These are phyloP conservation scores for Hippoglossus stenolepis DNA, from an alignment of 2,113 vertebrate species.

Conservation along the genomic window DNA sequence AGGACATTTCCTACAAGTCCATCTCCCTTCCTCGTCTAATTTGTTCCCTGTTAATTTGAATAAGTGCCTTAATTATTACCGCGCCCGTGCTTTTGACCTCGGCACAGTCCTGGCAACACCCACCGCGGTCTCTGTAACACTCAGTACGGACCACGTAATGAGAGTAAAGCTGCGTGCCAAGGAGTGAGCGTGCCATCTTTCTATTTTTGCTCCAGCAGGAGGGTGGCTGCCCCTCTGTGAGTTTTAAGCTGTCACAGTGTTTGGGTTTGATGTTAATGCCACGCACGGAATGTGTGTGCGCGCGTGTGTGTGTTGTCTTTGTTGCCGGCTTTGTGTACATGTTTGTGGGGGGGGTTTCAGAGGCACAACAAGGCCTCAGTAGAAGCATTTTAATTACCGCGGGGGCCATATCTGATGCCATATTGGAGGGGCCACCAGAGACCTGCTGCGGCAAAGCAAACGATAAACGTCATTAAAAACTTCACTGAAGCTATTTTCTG, in stretches of 20 bases:
- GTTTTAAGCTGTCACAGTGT: conserved; percentile 50
- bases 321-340: background rate
- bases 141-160: conserved; percentile 56
- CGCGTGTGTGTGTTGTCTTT: background rate
- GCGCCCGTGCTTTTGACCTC: conserved; percentile 65
- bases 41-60: conserved; percentile 67
- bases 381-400: conserved; percentile 36
- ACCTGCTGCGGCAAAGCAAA: conserved; percentile 17
- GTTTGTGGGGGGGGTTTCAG: conserved; percentile 9
- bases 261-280: conserved; percentile 47
- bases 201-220: conserved; percentile 60
- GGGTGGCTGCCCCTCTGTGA: conserved; percentile 53
- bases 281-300: conserved; percentile 16
- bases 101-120: conserved; percentile 50
- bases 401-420: conserved; percentile 30
- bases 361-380: conserved; percentile 21
- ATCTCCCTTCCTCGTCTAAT: conserved; percentile 30
- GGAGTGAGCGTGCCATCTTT: conserved; percentile 61
- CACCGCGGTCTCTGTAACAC: conserved; percentile 53
- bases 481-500: background rate
- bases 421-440: conserved; percentile 24
- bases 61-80: conserved; percentile 74
- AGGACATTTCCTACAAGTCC: conserved; percentile 44
- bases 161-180: conserved; percentile 64
- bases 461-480: background rate